Base-by-base conservation (phyloP, 2,113 vertebrate genomes). In the Lepidothrix coronata region DNA sequence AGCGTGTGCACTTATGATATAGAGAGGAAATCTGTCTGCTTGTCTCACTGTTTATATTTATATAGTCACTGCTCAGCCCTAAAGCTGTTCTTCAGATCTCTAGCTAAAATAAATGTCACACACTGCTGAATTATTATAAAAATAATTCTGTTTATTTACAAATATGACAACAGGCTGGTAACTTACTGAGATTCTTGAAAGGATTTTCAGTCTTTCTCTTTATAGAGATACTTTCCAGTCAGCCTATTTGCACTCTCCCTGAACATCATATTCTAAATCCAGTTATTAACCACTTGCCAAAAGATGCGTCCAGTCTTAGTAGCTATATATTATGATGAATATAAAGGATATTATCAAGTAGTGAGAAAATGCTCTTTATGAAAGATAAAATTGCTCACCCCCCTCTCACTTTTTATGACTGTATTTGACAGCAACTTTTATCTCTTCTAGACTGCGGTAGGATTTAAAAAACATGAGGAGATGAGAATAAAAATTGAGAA, bases 101-200 rank as follows among this genome's bases (percentile, higher is more conserved):
- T 84, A 95, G 74, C 85, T 96, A 89, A 75, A 98, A 97, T 94
- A 97, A 98, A 97, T 96, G 87, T 94, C 95, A 96, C 58, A 79
- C 14, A 44, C 28, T 81, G 63, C 59, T 97, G 93, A 98, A 92
- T 95, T 97, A 97, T 85, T 96, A 23, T 61, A 94, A 96, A 97
- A 96, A 79, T 88, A 95, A 97, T 96, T 97, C 55, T 91, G 59
- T 96, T 97, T 97, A 90, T 97, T 97, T 97, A 93, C 92, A 97
- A 97, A 97, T 94, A 91, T 79, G 81, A 88, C 73, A 96, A 82
- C 72, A 95, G 79, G 58, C 44, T 91, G 39, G 43, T 96, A 95
- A 92, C 28, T 86, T 92, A 41, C 14, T 52, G 61, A 91, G 17
- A 59, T 92, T 88, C 83, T 95, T 88, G 48, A 85, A 95, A 86